Evolutionary conservation across 2,113 vertebrate genomes (phyloP), one percentile per base, ranked within the genome.

Genomic region (Tyrannus savana): DNA sequence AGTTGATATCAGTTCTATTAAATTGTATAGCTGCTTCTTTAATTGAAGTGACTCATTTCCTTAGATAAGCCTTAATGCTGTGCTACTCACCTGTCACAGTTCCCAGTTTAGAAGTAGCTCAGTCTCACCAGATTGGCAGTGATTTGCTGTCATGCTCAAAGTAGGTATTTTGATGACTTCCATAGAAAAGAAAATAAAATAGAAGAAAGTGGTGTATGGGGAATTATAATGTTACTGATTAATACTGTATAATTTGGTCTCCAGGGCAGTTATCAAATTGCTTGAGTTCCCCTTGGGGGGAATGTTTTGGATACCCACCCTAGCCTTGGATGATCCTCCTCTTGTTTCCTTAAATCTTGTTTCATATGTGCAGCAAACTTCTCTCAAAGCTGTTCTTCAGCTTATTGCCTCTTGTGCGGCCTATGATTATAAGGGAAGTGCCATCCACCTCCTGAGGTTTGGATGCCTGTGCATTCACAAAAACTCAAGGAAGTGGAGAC

Each of bases 1-100:
- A 96, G 95, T 97, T 95, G 53, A 82, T 96, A 95, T 56, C 10
- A 89, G 0, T 93, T 95, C 52, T 88, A 24, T 67, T 84, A 77
- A 90, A 71, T 53, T 84, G 41, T 55, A 10, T 46, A 88, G 13
- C 55, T 89, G 27, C 47, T 69, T 90, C 78, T 93, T 50, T 50
- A 81, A 69, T 81, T 75, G 62, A 81, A 47, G 24, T 95, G 71
- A 76, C 53, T 52, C 55, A 59, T 87, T 96, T 93, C 85, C 42
- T 83, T 55, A 68, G 64, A 74, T 93, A 81, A 89, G 33, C 68
- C 76, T 90, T 94, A 84, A 63, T 30, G 39, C 64, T 84, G 55
- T 69, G 87, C 27, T 92, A 17, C 33, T 83, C 77, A 66, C 31
- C 85, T 89, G 63, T 88, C 33, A 63, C 31, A 62, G 58, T 52